phyloP scores from a whole-genome alignment of 2,113 vertebrate genomes.

The Orthonyx spaldingii region DNA sequence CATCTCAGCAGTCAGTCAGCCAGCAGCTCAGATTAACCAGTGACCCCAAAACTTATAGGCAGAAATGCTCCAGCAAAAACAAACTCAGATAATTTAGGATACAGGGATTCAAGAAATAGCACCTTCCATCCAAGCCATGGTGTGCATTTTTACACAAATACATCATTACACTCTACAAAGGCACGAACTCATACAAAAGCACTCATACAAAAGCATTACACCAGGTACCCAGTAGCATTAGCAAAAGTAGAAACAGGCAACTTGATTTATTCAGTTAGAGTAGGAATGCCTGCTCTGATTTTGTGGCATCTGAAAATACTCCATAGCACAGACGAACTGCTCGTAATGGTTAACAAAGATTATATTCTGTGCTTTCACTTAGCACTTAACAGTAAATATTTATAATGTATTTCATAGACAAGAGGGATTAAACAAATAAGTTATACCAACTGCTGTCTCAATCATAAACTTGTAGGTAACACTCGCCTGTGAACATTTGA shows the following conservation, averaged over 20 bases:
- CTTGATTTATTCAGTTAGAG: background rate
- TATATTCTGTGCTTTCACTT: background rate
- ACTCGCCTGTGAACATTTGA: background rate
- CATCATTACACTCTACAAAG: background rate
- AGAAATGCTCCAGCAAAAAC: background rate
- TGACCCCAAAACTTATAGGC: background rate
- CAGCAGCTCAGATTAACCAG: background rate
- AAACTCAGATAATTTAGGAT: background rate
- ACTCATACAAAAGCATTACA: too few relatives aligned
- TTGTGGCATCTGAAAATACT: background rate
- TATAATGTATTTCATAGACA: background rate
- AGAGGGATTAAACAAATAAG: background rate
- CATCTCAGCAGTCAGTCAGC: background rate
- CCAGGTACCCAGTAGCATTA: background rate
- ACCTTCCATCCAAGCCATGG: background rate
- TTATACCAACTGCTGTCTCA: background rate
- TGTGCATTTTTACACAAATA: background rate
- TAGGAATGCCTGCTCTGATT: background rate
- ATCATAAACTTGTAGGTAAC: background rate
- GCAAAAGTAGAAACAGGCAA: background rate
- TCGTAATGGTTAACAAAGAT: background rate
- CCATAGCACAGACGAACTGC: background rate
- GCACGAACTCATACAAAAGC: too few relatives aligned
- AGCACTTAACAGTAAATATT: background rate
- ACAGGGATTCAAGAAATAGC: background rate